Conservation (phyloP, 2,113 vertebrate genomes). For the Salvelinus fontinalis region DNA sequence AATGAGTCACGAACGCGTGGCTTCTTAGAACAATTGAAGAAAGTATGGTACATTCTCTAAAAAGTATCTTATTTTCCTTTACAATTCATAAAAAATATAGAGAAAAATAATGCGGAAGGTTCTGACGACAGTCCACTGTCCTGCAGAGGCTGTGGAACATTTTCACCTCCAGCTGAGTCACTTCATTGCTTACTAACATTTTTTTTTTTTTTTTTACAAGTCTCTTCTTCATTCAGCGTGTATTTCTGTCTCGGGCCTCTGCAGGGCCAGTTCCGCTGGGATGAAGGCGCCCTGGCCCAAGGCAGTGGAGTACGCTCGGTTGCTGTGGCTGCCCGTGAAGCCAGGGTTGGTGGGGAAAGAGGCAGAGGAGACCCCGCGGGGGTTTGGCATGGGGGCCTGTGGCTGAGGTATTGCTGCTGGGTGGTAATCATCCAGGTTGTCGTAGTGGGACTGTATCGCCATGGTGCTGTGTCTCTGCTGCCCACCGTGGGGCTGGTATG, state of each 20-base stretch:
- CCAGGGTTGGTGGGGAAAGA: conserved; percentile 64
- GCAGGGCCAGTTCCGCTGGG: conserved; percentile 83
- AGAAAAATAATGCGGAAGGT: conserved; percentile 70
- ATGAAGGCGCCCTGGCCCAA: conserved; percentile 94
- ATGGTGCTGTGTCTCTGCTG: conserved; percentile 76
- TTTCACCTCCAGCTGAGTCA: conserved; percentile 43
- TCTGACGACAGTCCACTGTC: conserved; percentile 89
- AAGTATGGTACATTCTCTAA: conserved; percentile 57
- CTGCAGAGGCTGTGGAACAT: conserved; percentile 95
- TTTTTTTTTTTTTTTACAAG: conserved; percentile 4
- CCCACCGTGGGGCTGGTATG: conserved; percentile 71
- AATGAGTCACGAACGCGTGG: conserved; percentile 46
- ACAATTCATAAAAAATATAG: conserved; percentile 91
- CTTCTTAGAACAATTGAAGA: conserved; percentile 46
- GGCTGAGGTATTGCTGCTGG: conserved; percentile 73
- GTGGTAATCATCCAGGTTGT: conserved; percentile 94
- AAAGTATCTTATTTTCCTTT: conserved; percentile 61
- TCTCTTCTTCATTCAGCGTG: conserved; percentile 82
- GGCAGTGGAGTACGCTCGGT: conserved; percentile 90
- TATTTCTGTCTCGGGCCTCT: conserved; percentile 88
- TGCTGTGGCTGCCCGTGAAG: conserved; percentile 77
- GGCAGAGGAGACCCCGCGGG: conserved; percentile 58
- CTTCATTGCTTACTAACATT: conserved; percentile 37
- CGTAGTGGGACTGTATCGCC: conserved; percentile 87
- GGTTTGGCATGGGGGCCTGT: conserved; percentile 57